Percentiles rank a stretch among this genome's conserved stretches.
These are phyloP conservation scores for Psettodes erumei DNA, from an alignment of 2,113 vertebrate species.

Conservation along the genomic window DNA sequence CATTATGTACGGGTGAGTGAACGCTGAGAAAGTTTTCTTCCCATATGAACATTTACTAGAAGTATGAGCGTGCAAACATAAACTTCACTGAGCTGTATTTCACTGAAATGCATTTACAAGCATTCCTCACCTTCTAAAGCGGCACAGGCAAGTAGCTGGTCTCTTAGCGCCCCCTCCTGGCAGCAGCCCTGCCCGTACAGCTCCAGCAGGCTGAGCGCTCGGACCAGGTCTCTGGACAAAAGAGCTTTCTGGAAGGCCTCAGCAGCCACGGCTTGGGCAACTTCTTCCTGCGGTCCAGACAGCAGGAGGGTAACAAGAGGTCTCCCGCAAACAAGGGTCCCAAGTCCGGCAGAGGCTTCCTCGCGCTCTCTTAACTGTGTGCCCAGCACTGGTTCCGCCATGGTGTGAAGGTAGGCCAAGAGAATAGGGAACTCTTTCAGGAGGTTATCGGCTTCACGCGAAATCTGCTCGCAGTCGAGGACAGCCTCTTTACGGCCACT, in stretches of 20 bases:
- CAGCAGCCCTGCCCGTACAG: conserved; percentile 83
- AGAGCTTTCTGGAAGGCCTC: conserved; percentile 90
- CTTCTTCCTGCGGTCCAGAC: conserved; percentile 86
- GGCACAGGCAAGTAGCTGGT: conserved; percentile 89
- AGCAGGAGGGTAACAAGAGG: conserved; percentile 84
- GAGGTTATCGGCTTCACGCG: conserved; percentile 87
- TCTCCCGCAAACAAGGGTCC: conserved; percentile 84
- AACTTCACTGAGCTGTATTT: background rate
- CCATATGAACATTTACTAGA: background rate
- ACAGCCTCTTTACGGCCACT: conserved; percentile 85
- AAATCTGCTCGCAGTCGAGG: conserved; percentile 88
- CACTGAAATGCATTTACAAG: background rate
- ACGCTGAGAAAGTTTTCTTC: background rate
- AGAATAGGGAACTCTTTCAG: conserved; percentile 89
- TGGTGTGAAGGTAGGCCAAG: conserved; percentile 82
- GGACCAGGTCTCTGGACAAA: conserved; percentile 81
- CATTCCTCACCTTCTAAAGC: conserved; percentile 85
- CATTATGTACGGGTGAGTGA: too few relatives aligned
- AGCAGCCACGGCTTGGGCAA: conserved; percentile 77
- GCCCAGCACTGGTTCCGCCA: conserved; percentile 85
- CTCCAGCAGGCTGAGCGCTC: conserved; percentile 87
- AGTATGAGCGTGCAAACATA: background rate
- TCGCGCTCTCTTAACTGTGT: conserved; percentile 61
- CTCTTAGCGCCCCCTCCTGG: conserved; percentile 83
- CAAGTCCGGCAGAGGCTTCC: conserved; percentile 73